A percentile compares a stretch with the other conserved stretches of the same genome.
Evolutionary conservation across 2,888 invertebrate species (phyloP).

Genomic region (Boloria selene): DNA sequence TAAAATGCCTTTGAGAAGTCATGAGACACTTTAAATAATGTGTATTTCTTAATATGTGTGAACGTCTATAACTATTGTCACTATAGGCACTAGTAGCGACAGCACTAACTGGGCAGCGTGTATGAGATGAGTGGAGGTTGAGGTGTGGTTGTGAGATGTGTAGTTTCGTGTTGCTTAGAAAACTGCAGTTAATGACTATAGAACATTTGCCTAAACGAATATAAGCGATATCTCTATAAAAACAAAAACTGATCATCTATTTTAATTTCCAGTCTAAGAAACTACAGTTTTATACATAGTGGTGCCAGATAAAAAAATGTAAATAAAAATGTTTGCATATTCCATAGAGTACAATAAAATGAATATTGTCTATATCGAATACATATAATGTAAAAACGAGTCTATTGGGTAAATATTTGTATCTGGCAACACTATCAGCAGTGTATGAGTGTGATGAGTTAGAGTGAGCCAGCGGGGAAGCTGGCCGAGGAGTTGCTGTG

Average conservation of each 20-base stretch:
- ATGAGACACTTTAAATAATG: constrained; percentile 8
- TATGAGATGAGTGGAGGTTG: constrained; percentile 19
- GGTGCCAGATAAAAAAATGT: constrained; percentile 1
- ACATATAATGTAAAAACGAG: background rate
- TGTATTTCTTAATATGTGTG: background rate
- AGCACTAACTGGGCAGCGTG: constrained; percentile 31
- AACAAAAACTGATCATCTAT: constrained; percentile 4
- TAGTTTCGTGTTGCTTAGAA: background rate
- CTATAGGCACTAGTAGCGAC: constrained; percentile 34
- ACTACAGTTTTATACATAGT: constrained; percentile 14
- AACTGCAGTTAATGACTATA: constrained; percentile 3
- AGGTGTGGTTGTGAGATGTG: constrained; percentile 14
- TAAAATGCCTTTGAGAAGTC: constrained; percentile 13
- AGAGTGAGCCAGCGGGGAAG: constrained; percentile 92
- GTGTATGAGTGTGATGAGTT: constrained; percentile 50
- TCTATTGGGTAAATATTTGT: background rate
- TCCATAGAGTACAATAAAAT: constrained; percentile 3
- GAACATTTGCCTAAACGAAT: constrained; percentile 3
- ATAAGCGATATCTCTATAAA: constrained; percentile 4
- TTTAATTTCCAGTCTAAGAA: background rate
- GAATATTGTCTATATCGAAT: background rate
- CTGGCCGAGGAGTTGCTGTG: constrained; percentile 97
- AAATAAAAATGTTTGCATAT: background rate
- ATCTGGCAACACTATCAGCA: constrained; percentile 12
- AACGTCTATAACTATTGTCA: constrained; percentile 19